Evolutionary conservation across 2,113 vertebrate genomes (phyloP).

Genomic region (Capreolus pygargus): DNA sequence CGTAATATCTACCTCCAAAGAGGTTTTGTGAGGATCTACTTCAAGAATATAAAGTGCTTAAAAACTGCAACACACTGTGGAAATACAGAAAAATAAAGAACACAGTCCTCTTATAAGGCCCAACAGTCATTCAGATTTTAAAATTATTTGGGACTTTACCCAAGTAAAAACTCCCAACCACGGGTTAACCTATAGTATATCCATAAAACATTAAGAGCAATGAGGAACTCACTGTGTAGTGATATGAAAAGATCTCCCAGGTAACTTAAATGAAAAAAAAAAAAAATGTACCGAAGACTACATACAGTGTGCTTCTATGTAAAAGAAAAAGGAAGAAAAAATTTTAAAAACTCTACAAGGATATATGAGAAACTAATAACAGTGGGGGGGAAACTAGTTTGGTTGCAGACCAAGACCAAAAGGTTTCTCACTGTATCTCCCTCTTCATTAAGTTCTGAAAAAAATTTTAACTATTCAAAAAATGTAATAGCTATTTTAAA

Average conservation of each 20-base stretch:
- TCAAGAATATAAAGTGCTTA: constrained; percentile 15
- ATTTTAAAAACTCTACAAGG: not conserved
- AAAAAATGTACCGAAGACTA: not conserved
- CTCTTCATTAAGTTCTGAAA: not conserved
- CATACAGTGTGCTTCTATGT: not conserved
- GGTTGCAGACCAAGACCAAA: not conserved
- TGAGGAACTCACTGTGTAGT: not conserved
- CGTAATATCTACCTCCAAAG: not conserved
- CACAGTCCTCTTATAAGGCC: not conserved
- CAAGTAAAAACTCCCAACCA: constrained; percentile 47
- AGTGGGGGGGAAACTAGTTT: not conserved
- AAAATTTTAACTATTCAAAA: not conserved
- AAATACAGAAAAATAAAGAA: constrained; percentile 38
- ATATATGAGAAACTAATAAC: not conserved
- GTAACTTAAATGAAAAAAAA: not conserved
- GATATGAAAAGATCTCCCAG: constrained; percentile 10
- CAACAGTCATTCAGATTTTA: constrained; percentile 19
- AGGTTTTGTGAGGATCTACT: not conserved
- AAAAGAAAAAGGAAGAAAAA: not conserved
- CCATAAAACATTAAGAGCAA: constrained; percentile 5
- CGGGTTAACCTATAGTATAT: constrained; percentile 16
- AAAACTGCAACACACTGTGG: not conserved
- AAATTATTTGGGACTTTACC: constrained; percentile 39
- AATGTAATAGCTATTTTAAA: not conserved
- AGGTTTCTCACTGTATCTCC: not conserved